Evolutionary conservation across 2,113 vertebrate genomes (phyloP).

Genomic region (Ciconia boyciana): DNA sequence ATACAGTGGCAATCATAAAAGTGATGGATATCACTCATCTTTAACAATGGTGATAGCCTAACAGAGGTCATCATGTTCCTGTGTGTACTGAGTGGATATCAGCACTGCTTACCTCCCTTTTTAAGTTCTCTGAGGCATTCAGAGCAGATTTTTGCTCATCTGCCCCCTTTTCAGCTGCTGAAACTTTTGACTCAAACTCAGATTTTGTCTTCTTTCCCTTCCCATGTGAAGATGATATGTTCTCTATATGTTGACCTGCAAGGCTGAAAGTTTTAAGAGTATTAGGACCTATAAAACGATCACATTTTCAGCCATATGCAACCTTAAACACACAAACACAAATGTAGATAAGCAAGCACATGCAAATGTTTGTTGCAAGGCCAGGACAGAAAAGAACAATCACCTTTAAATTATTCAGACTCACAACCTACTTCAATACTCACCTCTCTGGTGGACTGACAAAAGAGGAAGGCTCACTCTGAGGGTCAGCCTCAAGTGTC

Average conservation of each 20-base stretch:
- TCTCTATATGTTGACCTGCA: constrained; percentile 79
- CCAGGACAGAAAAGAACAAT: neutral
- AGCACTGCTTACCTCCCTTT: constrained; percentile 72
- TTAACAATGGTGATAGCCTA: neutral
- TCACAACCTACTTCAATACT: constrained; percentile 67
- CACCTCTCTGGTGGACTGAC: constrained; percentile 83
- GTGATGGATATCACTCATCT: neutral
- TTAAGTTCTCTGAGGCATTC: constrained; percentile 74
- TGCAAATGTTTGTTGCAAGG: neutral
- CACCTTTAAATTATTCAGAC: neutral
- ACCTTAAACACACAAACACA: neutral
- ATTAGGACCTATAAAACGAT: neutral
- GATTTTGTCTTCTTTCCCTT: constrained; percentile 78
- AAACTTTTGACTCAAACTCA: constrained; percentile 73
- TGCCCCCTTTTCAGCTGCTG: constrained; percentile 54
- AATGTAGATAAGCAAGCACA: constrained; percentile 57
- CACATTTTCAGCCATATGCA: neutral
- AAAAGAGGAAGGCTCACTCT: constrained; percentile 82
- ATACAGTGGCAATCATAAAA: neutral
- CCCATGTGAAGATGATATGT: constrained; percentile 73
- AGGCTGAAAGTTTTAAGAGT: constrained; percentile 59
- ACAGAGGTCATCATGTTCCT: neutral
- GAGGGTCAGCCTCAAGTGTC: constrained; percentile 77
- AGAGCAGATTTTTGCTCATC: constrained; percentile 68
- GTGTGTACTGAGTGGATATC: neutral